A percentile compares a stretch with the other conserved stretches of the same genome.
Conservation (phyloP, 2,888 invertebrate genomes). For the Scelioninae gen. 1 region DNA sequence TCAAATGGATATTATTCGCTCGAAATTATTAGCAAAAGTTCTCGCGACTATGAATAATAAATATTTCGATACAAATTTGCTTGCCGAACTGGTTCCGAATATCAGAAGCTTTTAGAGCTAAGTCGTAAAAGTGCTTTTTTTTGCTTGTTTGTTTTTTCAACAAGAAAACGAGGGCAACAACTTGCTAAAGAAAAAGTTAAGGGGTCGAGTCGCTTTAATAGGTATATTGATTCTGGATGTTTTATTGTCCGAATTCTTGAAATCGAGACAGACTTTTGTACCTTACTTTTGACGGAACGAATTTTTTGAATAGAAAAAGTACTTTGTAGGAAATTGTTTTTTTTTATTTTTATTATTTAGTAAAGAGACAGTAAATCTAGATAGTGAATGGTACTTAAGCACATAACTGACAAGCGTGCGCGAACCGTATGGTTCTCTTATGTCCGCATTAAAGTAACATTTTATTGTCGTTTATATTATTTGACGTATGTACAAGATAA, state of each 20-base stretch:
- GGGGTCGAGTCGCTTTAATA: slow-evolving; percentile 25
- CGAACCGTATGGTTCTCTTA: neutral
- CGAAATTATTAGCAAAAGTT: slow-evolving; percentile 60
- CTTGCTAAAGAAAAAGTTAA: slow-evolving; percentile 25
- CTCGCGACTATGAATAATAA: slow-evolving; percentile 48
- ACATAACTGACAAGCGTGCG: slow-evolving; percentile 7
- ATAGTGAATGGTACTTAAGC: slow-evolving; percentile 7
- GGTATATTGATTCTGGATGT: no score
- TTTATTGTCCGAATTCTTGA: no score
- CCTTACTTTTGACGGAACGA: no score
- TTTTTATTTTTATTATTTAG: slow-evolving; percentile 7
- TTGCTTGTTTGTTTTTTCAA: no score
- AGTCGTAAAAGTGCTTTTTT: slow-evolving; percentile 3
- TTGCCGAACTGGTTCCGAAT: slow-evolving; percentile 13
- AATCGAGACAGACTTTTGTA: no score
- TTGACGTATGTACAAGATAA: slow-evolving; percentile 17
- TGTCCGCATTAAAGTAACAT: slow-evolving; percentile 14
- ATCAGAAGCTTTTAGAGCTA: slow-evolving; percentile 19
- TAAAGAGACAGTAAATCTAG: slow-evolving; percentile 2
- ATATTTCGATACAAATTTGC: slow-evolving; percentile 56
- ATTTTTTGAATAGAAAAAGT: no score
- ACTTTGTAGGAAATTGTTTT: no score
- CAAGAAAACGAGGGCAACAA: slow-evolving; percentile 3
- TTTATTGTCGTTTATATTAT: slow-evolving; percentile 33
- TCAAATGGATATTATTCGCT: slow-evolving; percentile 57